phyloP scores from a whole-genome alignment of 2,113 vertebrate species.

The Burhinus oedicnemus region DNA sequence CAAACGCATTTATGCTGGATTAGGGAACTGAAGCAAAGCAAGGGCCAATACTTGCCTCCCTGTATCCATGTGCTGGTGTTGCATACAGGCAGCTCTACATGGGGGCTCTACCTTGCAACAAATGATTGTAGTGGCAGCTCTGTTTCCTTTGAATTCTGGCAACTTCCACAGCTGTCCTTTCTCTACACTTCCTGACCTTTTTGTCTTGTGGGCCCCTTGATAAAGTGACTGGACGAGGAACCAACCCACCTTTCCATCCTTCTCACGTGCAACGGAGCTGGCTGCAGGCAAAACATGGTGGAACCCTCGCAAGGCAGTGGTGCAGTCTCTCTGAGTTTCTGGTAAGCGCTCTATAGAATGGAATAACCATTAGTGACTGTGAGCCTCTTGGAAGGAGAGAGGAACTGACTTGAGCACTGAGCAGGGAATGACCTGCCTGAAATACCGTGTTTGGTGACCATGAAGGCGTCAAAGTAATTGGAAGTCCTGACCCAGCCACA shows the following conservation, averaged over 20 bases:
- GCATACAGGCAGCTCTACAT: not conserved
- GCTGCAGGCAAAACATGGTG: not conserved
- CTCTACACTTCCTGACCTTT: not conserved
- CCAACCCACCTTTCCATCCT: not conserved
- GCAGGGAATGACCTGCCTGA: not conserved
- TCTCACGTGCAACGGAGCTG: not conserved
- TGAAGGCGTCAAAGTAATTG: not conserved
- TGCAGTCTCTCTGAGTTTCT: not conserved
- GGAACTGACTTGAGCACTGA: not conserved
- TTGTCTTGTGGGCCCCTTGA: not conserved
- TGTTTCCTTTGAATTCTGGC: not conserved
- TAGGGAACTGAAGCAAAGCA: slow-evolving; percentile 36
- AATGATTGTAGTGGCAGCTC: not conserved
- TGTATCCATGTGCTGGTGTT: not conserved
- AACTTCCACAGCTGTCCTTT: not conserved
- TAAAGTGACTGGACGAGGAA: not conserved
- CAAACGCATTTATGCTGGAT: slow-evolving; percentile 52
- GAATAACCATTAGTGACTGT: not conserved
- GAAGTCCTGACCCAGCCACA: not conserved
- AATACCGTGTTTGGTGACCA: not conserved
- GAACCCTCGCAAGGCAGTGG: not conserved
- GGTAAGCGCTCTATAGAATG: not conserved
- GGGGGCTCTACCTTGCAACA: not conserved
- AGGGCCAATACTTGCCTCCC: not conserved
- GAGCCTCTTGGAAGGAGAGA: not conserved